Evolutionary conservation across 2,888 invertebrate species (phyloP).

Genomic region (Bruchidius siliquastri): DNA sequence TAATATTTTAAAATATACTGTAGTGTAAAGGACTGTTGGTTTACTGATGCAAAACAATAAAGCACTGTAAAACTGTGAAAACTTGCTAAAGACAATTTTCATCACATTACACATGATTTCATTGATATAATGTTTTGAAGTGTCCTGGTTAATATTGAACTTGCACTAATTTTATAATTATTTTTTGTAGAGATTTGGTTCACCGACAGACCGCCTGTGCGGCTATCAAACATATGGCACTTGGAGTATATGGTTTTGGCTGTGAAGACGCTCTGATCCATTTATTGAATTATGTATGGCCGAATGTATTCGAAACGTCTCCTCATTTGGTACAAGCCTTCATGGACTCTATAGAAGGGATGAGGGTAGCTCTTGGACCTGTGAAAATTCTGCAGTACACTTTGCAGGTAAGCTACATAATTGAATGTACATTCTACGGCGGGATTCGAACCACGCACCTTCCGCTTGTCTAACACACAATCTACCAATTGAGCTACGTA

Average conservation of each 20-base stretch:
- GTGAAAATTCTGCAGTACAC: constrained; percentile 95
- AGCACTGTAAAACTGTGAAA: too few species aligned
- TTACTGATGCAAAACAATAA: too few species aligned
- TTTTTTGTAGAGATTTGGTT: constrained; percentile 74
- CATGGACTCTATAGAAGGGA: constrained; percentile 97
- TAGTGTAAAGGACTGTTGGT: too few species aligned
- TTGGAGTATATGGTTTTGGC: constrained; percentile 97
- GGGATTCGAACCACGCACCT: too few species aligned
- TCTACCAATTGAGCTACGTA: too few species aligned
- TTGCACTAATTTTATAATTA: background rate
- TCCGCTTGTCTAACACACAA: too few species aligned
- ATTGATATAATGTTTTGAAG: constrained; percentile 55
- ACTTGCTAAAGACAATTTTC: too few species aligned
- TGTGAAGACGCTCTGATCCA: constrained; percentile 98
- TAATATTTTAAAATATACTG: too few species aligned
- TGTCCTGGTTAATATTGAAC: background rate
- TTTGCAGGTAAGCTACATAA: constrained; percentile 71
- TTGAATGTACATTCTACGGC: too few species aligned
- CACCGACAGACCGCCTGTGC: constrained; percentile 99
- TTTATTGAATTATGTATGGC: constrained; percentile 98
- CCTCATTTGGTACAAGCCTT: constrained; percentile 99
- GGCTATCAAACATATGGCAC: constrained; percentile 97
- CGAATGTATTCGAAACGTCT: constrained; percentile 98
- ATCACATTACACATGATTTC: too few species aligned
- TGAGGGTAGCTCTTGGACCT: constrained; percentile 94